A percentile compares a stretch with the other conserved stretches of the same genome.
phyloP scores from a whole-genome alignment of 1,140 invertebrate genomes.

The Tetramorium alpestre region DNA sequence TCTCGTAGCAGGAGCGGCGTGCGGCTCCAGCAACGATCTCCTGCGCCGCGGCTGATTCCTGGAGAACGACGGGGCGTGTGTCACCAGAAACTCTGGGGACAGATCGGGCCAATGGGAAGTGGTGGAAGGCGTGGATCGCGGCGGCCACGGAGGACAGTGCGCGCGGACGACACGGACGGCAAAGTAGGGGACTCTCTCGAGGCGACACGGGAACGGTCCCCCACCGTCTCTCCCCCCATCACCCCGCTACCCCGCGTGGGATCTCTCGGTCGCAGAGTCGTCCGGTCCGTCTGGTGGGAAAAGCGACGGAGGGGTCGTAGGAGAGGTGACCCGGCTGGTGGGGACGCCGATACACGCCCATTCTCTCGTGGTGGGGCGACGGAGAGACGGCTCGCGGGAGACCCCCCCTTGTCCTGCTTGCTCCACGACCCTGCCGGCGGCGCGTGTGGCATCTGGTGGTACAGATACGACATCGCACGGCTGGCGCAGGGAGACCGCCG shows the following conservation, averaged over 20 bases:
- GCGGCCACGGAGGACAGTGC: constrained; percentile 70
- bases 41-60: constrained; percentile 62
- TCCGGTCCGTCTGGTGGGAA: constrained; percentile 58
- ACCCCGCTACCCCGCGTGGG: constrained; percentile 49
- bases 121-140: constrained; percentile 83
- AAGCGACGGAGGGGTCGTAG: constrained; percentile 69
- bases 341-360: constrained; percentile 79
- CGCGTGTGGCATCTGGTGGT: constrained; percentile 75
- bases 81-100: constrained; percentile 81
- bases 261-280: constrained; percentile 68
- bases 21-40: constrained; percentile 33
- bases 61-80: constrained; percentile 82
- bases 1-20: neutral
- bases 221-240: constrained; percentile 45
- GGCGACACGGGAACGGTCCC: constrained; percentile 65
- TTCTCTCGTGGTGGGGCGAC: constrained; percentile 41
- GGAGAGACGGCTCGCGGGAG: constrained; percentile 55
- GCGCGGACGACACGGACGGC: constrained; percentile 74
- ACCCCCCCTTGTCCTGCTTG: neutral
- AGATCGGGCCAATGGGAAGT: constrained; percentile 81
- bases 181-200: constrained; percentile 68
- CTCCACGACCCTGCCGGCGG: constrained; percentile 48
- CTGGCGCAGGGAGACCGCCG: constrained; percentile 55
- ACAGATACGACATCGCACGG: constrained; percentile 61
- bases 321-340: constrained; percentile 63